These are phyloP conservation scores for Eilema caniola DNA, from an alignment of 2,888 invertebrate genomes.

Conservation along the genomic window DNA sequence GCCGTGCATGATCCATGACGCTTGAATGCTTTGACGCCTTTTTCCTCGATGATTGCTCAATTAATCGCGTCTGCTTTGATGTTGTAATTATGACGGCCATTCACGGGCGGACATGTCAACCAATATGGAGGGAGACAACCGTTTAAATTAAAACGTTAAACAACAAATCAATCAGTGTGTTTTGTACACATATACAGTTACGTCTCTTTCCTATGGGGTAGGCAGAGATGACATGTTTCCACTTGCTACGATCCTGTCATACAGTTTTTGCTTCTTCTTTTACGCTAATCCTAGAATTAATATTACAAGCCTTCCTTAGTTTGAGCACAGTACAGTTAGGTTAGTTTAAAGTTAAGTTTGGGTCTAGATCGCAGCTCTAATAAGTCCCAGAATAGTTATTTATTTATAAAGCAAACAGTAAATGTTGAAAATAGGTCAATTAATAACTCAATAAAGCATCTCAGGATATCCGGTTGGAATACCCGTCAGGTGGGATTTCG, in stretches of 20 bases:
- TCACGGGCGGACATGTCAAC: background rate
- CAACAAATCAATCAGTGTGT: background rate
- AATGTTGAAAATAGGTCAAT: constrained; percentile 12
- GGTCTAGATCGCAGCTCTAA: background rate
- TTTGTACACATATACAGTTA: too few relatives aligned
- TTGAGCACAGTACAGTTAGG: too few relatives aligned
- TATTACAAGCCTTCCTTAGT: background rate
- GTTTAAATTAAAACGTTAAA: background rate
- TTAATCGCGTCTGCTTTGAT: constrained; percentile 76
- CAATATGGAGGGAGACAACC: background rate
- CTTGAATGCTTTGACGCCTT: constrained; percentile 54
- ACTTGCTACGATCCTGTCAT: background rate
- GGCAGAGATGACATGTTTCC: background rate
- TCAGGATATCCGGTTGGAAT: constrained; percentile 36
- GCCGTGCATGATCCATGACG: constrained; percentile 58
- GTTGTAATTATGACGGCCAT: constrained; percentile 49
- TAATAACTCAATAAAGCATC: constrained; percentile 31
- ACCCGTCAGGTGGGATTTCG: constrained; percentile 43
- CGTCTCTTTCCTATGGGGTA: background rate
- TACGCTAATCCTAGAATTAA: background rate
- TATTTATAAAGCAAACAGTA: background rate
- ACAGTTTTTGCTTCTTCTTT: background rate
- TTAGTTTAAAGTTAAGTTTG: background rate
- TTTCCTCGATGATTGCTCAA: constrained; percentile 70
- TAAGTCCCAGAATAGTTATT: background rate